These are phyloP conservation scores for Carassius gibelio DNA, from an alignment of 2,113 vertebrate species.

Conservation along the genomic window DNA sequence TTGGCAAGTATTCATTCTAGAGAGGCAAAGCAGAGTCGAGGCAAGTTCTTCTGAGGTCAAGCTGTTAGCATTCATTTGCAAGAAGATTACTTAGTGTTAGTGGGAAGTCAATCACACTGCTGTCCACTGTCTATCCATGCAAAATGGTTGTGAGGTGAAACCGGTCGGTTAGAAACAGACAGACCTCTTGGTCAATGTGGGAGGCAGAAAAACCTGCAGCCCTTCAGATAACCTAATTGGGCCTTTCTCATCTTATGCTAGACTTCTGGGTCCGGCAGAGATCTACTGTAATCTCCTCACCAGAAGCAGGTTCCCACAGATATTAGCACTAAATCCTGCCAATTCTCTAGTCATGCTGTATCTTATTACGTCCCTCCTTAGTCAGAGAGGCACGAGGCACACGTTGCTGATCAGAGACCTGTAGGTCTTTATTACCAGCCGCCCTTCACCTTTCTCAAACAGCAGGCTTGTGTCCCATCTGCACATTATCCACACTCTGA, in stretches of 20 bases:
- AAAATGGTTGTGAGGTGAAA: background rate
- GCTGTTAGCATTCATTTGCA: background rate
- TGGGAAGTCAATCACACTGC: background rate
- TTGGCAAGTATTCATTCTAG: background rate
- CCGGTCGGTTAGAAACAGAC: background rate
- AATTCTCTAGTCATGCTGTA: constrained; percentile 42
- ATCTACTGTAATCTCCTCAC: constrained; percentile 44
- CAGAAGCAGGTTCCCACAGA: constrained; percentile 3
- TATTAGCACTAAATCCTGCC: constrained; percentile 32
- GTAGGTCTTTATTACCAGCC: constrained; percentile 52
- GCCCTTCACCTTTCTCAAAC: constrained; percentile 42
- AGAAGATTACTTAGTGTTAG: background rate
- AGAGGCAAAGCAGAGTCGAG: background rate
- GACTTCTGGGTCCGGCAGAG: constrained; percentile 3
- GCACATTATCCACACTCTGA: constrained; percentile 49
- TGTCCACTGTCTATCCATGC: background rate
- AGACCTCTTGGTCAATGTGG: background rate
- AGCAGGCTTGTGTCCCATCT: constrained; percentile 50
- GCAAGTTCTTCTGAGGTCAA: background rate
- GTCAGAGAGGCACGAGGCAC: constrained; percentile 29
- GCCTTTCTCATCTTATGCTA: constrained; percentile 25
- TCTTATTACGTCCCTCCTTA: constrained; percentile 42
- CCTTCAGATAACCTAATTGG: constrained; percentile 28
- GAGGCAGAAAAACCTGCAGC: constrained; percentile 14
- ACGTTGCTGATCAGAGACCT: constrained; percentile 28